phyloP scores from a whole-genome alignment of 2,888 invertebrate genomes.

The Colletes collaris region DNA sequence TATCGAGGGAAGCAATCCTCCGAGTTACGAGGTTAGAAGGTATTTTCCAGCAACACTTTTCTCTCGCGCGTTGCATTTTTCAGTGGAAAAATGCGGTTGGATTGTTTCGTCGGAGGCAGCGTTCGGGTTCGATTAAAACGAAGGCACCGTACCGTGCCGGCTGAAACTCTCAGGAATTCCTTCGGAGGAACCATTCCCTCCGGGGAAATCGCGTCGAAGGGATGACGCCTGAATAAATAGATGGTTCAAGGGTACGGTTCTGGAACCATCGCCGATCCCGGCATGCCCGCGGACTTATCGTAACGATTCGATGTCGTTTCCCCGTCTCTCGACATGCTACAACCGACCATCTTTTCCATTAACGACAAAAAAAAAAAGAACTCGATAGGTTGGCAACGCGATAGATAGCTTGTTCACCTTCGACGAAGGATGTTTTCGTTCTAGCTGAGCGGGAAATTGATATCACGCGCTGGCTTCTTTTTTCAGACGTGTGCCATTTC shows the following conservation, averaged over 20 bases:
- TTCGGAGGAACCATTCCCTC: slow-evolving; percentile 10
- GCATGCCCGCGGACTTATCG: slow-evolving; percentile 23
- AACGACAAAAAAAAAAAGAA: background rate
- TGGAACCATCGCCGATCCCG: slow-evolving; percentile 6
- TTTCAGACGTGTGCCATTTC: too few relatives aligned
- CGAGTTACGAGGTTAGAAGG: too few relatives aligned
- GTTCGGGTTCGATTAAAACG: too few relatives aligned
- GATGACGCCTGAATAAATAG: slow-evolving; percentile 34
- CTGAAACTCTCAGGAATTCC: slow-evolving; percentile 3
- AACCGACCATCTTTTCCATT: slow-evolving; percentile 37
- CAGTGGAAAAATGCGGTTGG: too few relatives aligned
- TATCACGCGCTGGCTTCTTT: background rate
- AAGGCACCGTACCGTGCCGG: too few relatives aligned
- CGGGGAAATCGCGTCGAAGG: slow-evolving; percentile 16
- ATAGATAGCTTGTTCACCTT: slow-evolving; percentile 39
- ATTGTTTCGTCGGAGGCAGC: too few relatives aligned
- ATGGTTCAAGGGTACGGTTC: slow-evolving; percentile 29
- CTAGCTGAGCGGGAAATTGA: background rate
- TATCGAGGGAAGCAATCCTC: too few relatives aligned
- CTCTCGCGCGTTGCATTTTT: too few relatives aligned
- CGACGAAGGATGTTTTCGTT: background rate
- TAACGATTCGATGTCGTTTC: slow-evolving; percentile 1
- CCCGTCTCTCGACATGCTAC: background rate
- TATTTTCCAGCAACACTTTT: too few relatives aligned
- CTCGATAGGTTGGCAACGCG: slow-evolving; percentile 38